Evolutionary conservation across 2,113 vertebrate genomes (phyloP).

Genomic region (Rousettus leschenaultii): DNA sequence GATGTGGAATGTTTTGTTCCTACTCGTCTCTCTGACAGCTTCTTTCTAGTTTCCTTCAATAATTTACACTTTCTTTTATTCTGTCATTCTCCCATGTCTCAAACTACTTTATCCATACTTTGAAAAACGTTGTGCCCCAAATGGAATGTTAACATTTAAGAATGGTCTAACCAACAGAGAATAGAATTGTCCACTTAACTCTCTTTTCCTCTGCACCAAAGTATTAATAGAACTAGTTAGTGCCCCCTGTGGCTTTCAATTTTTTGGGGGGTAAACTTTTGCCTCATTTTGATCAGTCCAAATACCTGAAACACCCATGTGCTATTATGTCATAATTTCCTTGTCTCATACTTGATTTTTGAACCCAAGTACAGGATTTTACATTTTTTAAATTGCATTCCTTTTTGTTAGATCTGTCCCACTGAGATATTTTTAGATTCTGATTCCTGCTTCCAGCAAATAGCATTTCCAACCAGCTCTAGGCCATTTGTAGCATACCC

Average conservation of each 20-base stretch:
- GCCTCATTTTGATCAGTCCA: background rate
- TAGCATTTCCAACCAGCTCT: slow-evolving; percentile 19
- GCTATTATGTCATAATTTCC: background rate
- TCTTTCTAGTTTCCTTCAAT: background rate
- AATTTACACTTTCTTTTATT: background rate
- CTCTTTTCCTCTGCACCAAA: background rate
- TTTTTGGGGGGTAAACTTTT: background rate
- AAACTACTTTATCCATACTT: background rate
- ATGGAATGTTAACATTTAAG: background rate
- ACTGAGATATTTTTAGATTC: slow-evolving; percentile 35
- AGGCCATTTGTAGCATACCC: background rate
- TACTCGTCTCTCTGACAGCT: background rate
- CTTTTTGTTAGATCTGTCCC: slow-evolving; percentile 12
- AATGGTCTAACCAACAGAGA: background rate
- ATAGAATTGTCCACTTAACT: background rate
- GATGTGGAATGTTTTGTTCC: background rate
- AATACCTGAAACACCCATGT: background rate
- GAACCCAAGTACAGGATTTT: background rate
- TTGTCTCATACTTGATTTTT: background rate
- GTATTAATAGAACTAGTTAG: background rate
- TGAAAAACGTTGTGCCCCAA: background rate
- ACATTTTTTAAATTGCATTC: background rate
- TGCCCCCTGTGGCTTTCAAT: background rate
- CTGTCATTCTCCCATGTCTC: background rate
- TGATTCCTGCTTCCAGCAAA: background rate